Evolutionary conservation across 1,140 invertebrate genomes (phyloP).

Genomic region (Drosophila elegans): DNA sequence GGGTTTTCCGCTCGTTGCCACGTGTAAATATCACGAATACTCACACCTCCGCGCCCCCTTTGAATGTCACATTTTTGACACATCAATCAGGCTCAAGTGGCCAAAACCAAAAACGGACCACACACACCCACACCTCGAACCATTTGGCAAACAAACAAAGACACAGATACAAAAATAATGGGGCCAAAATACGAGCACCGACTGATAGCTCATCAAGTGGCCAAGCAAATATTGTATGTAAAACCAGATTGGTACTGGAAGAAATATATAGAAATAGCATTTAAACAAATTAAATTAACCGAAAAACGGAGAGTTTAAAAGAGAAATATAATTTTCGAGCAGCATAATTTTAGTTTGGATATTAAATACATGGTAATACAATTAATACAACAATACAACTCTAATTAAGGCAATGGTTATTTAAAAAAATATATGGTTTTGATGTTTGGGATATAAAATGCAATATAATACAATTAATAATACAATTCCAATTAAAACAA

Average conservation of each 20-base stretch:
- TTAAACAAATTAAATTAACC: no score
- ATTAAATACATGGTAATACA: no score
- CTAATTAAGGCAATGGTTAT: no score
- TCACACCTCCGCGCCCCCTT: constrained; percentile 3
- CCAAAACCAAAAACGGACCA: constrained; percentile 11
- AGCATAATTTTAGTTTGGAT: no score
- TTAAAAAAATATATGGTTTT: no score
- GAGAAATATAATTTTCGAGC: no score
- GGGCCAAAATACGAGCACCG: constrained; percentile 9
- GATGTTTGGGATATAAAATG: no score
- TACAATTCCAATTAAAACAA: no score
- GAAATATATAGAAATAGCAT: neutral
- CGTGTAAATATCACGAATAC: constrained; percentile 37
- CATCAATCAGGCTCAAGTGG: constrained; percentile 68
- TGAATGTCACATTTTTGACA: constrained; percentile 54
- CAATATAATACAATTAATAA: no score
- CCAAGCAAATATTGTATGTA: constrained; percentile 48
- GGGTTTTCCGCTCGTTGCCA: constrained; percentile 12
- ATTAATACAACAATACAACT: no score
- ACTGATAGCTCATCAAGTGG: constrained; percentile 40
- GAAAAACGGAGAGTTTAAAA: no score
- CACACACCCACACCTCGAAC: constrained; percentile 6
- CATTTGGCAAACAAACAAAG: neutral
- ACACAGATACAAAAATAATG: constrained; percentile 1
- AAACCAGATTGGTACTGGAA: constrained; percentile 3